Conservation (phyloP, 1,140 invertebrate species). For the Lysiphlebus fabarum region DNA sequence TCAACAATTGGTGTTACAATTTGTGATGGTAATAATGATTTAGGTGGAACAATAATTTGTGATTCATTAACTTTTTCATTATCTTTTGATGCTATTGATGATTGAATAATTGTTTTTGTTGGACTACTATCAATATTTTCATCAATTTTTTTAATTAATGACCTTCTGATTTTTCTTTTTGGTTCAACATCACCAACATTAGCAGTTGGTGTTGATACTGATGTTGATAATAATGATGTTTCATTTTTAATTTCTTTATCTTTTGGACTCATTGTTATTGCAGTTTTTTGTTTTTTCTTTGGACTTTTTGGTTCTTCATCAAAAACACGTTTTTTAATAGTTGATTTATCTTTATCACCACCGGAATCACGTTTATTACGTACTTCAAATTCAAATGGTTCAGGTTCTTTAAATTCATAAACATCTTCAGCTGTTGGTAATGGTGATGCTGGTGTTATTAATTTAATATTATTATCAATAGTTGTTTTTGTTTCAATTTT, state of each 20-base stretch:
- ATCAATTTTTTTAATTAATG: conserved; percentile 37
- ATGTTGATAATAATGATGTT: background rate
- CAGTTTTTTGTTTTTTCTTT: conserved; percentile 46
- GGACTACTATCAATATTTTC: conserved; percentile 24
- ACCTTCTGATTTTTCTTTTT: conserved; percentile 38
- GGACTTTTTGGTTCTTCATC: conserved; percentile 48
- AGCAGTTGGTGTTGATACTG: background rate
- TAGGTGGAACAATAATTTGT: conserved; percentile 34
- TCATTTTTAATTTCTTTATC: conserved; percentile 44
- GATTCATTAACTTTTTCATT: conserved; percentile 57
- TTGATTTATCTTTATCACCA: conserved; percentile 45
- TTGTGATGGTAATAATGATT: conserved; percentile 20
- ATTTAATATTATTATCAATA: conserved; percentile 10
- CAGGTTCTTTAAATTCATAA: conserved; percentile 86
- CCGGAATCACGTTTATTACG: conserved; percentile 54
- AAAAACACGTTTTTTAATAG: conserved; percentile 44
- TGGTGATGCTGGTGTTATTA: conserved; percentile 14
- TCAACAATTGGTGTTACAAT: background rate
- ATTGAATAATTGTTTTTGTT: conserved; percentile 10
- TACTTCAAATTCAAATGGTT: conserved; percentile 79
- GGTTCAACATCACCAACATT: conserved; percentile 30
- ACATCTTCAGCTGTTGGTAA: conserved; percentile 63
- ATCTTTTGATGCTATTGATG: conserved; percentile 37
- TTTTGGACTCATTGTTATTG: conserved; percentile 28
- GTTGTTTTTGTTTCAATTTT: conserved; percentile 14